These are phyloP conservation scores for Coregonus sp. DNA, from an alignment of 2,797 vertebrate species.

Conservation along the genomic window DNA sequence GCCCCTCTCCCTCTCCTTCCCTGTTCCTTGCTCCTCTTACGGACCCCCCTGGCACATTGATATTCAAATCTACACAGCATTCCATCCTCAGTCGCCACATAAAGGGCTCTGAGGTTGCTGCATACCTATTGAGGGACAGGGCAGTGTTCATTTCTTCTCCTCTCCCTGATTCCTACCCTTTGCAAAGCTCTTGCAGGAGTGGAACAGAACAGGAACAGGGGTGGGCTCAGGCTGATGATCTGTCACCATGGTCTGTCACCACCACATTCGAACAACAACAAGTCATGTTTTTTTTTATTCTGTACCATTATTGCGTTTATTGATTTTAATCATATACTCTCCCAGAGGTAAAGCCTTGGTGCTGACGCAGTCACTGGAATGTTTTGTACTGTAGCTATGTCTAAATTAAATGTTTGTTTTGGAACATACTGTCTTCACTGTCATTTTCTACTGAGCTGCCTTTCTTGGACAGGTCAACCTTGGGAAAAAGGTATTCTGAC, in stretches of 20 bases:
- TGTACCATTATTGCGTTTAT: background rate
- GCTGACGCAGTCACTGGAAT: background rate
- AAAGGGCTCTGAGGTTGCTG: constrained; percentile 50
- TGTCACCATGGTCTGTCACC: background rate
- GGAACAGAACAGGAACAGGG: background rate
- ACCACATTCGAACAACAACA: background rate
- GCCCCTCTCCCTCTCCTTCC: constrained; percentile 23
- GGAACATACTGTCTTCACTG: background rate
- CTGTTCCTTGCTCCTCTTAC: constrained; percentile 46
- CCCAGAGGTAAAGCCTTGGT: background rate
- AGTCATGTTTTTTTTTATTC: no score
- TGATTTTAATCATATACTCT: background rate
- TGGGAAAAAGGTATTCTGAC: background rate
- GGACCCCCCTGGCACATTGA: constrained; percentile 67
- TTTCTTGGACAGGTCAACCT: background rate
- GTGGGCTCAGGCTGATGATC: background rate
- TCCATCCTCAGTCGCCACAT: constrained; percentile 42
- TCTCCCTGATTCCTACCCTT: constrained; percentile 22
- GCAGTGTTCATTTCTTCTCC: constrained; percentile 32
- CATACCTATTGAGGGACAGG: constrained; percentile 33
- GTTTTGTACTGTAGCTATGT: background rate
- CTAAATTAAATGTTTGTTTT: background rate
- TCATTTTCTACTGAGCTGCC: background rate
- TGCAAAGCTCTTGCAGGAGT: background rate
- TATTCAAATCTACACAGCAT: constrained; percentile 72